Percentiles rank a stretch among this genome's conserved stretches.
These are phyloP conservation scores for Agrochola litura DNA, from an alignment of 2,888 invertebrate species.

Conservation along the genomic window DNA sequence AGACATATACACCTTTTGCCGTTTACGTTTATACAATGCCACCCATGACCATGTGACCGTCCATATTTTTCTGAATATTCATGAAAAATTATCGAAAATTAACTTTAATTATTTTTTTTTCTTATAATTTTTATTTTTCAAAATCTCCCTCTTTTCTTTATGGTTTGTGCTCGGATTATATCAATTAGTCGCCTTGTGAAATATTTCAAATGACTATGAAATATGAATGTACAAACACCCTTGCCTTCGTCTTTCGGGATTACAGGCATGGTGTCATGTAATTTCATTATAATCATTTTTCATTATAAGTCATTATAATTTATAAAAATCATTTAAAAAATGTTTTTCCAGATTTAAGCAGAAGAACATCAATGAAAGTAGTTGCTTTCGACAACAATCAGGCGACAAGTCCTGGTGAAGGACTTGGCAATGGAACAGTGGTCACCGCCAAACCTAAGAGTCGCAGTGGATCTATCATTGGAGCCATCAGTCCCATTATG, in stretches of 20 bases:
- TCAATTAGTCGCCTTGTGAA: neutral
- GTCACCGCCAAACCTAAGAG: constrained; percentile 83
- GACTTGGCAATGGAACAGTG: constrained; percentile 78
- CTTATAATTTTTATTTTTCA: too few relatives aligned
- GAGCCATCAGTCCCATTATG: constrained; percentile 89
- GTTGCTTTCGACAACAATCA: constrained; percentile 84
- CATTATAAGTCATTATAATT: too few relatives aligned
- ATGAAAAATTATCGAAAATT: too few relatives aligned
- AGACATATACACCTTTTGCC: neutral
- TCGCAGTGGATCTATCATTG: constrained; percentile 88
- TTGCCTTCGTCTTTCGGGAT: neutral
- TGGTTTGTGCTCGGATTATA: neutral
- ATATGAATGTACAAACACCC: neutral
- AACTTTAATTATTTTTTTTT: too few relatives aligned
- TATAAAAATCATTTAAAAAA: too few relatives aligned
- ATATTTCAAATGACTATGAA: neutral
- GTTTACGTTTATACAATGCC: neutral
- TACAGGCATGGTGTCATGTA: too few relatives aligned
- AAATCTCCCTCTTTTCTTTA: too few relatives aligned
- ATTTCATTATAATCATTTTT: too few relatives aligned
- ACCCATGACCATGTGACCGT: too few relatives aligned
- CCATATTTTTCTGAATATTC: too few relatives aligned
- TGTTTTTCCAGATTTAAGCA: constrained; percentile 79
- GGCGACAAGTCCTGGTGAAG: constrained; percentile 80
- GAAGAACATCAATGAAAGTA: constrained; percentile 84